A percentile compares a stretch with the other conserved stretches of the same genome.
phyloP scores from a whole-genome alignment of 2,888 invertebrate genomes.

The Eilema caniola region DNA sequence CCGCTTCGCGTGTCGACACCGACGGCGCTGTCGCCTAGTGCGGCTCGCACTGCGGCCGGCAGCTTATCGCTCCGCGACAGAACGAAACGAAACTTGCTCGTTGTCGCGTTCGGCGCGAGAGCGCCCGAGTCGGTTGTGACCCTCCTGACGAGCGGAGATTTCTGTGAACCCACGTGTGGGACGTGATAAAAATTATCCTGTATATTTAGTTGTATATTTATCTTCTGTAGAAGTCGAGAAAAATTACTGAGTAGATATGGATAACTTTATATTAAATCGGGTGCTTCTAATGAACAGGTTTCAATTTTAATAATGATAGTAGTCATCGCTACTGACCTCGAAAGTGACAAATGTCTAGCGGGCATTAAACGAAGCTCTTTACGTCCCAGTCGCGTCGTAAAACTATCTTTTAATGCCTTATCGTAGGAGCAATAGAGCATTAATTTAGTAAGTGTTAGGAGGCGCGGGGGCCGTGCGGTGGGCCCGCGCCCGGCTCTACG shows the following conservation, averaged over 20 bases:
- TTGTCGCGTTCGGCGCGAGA: neutral
- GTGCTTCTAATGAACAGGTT: constrained; percentile 63
- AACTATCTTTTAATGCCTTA: constrained; percentile 69
- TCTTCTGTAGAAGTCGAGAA: constrained; percentile 38
- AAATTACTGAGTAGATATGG: constrained; percentile 41
- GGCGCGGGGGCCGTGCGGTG: constrained; percentile 52
- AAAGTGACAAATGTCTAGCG: constrained; percentile 59
- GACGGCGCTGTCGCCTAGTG: neutral
- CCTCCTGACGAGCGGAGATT: constrained; percentile 20
- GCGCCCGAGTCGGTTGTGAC: neutral
- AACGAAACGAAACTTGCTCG: neutral
- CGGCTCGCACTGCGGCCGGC: neutral
- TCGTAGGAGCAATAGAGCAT: constrained; percentile 69
- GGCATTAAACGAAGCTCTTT: constrained; percentile 66
- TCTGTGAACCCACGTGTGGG: constrained; percentile 22
- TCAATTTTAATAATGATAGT: constrained; percentile 59
- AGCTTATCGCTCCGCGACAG: neutral
- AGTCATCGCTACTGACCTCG: constrained; percentile 56
- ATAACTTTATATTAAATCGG: constrained; percentile 55
- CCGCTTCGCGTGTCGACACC: constrained; percentile 23
- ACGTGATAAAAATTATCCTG: constrained; percentile 25
- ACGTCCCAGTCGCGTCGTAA: constrained; percentile 60
- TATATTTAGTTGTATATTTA: constrained; percentile 42
- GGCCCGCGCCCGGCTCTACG: constrained; percentile 69
- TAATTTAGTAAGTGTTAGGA: constrained; percentile 73